phyloP scores from a whole-genome alignment of 2,113 vertebrate genomes.

The Cariama cristata region DNA sequence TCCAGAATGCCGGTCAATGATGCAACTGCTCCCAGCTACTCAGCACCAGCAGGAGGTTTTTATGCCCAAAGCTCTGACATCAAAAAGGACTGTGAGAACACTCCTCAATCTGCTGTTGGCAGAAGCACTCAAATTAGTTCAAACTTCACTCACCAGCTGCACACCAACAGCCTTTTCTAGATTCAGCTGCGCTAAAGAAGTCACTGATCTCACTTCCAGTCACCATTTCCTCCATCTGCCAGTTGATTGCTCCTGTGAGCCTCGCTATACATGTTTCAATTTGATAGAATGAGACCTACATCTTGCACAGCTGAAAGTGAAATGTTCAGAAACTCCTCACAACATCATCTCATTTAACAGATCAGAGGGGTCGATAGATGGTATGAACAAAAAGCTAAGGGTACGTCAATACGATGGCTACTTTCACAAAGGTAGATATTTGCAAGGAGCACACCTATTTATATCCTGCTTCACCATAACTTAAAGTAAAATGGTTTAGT shows the following conservation, averaged over 20 bases:
- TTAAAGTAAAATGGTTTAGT: background rate
- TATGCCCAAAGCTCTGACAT: conserved; percentile 6
- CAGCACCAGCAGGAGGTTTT: background rate
- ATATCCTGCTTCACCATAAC: background rate
- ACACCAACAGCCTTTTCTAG: conserved; percentile 38
- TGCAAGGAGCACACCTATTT: background rate
- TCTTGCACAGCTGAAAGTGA: background rate
- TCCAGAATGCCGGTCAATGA: background rate
- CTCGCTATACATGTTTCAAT: background rate
- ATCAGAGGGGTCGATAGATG: background rate
- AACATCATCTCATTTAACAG: background rate
- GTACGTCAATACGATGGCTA: background rate
- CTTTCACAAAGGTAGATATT: background rate
- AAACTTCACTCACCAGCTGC: conserved; percentile 31
- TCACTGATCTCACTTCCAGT: conserved; percentile 46
- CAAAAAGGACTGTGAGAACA: conserved; percentile 2
- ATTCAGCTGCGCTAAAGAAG: conserved; percentile 8
- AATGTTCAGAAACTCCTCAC: background rate
- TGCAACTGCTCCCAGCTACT: conserved; percentile 1
- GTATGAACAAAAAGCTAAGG: background rate
- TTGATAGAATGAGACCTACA: background rate
- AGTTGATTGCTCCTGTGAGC: background rate
- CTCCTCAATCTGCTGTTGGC: conserved; percentile 47
- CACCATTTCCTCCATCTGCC: conserved; percentile 47
- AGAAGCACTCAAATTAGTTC: background rate